Conservation (phyloP, 1,140 invertebrate genomes). For the Wiebesia pumilae region DNA sequence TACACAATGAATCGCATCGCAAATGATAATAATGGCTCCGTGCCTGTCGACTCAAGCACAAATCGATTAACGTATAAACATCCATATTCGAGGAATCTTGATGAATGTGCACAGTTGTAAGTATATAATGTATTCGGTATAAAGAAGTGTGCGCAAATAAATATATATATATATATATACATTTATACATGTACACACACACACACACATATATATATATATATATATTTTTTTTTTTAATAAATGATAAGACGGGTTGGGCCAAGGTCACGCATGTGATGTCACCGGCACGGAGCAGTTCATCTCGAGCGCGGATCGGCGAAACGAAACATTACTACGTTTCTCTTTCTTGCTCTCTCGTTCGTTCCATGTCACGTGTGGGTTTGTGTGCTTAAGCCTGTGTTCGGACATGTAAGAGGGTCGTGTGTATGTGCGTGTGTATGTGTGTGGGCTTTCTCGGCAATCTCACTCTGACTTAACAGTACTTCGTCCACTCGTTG, state of each 20-base stretch:
- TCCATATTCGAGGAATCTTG: background rate
- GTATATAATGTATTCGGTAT: constrained; percentile 26
- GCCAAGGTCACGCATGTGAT: background rate
- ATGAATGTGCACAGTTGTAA: constrained; percentile 11
- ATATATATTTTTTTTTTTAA: background rate
- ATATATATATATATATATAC: background rate
- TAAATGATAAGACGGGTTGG: constrained; percentile 6
- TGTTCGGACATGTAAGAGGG: too few species aligned
- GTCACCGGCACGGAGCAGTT: constrained; percentile 46
- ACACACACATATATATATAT: background rate
- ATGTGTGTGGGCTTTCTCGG: constrained; percentile 33
- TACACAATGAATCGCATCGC: constrained; percentile 50
- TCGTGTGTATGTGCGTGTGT: background rate
- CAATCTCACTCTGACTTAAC: constrained; percentile 48
- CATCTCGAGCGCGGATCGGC: constrained; percentile 32
- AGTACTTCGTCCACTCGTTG: constrained; percentile 29
- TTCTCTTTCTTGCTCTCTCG: constrained; percentile 31
- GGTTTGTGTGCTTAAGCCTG: too few species aligned
- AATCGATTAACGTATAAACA: constrained; percentile 15
- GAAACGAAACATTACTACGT: constrained; percentile 37
- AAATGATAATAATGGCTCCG: constrained; percentile 49
- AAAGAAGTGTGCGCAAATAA: constrained; percentile 22
- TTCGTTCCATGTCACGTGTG: constrained; percentile 13
- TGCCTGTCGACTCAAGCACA: constrained; percentile 40
- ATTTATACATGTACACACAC: background rate